Evolutionary conservation across 35 echinoderm and acorn worm species (phyloP).

Genomic region (Heliocidaris erythrogramma): DNA sequence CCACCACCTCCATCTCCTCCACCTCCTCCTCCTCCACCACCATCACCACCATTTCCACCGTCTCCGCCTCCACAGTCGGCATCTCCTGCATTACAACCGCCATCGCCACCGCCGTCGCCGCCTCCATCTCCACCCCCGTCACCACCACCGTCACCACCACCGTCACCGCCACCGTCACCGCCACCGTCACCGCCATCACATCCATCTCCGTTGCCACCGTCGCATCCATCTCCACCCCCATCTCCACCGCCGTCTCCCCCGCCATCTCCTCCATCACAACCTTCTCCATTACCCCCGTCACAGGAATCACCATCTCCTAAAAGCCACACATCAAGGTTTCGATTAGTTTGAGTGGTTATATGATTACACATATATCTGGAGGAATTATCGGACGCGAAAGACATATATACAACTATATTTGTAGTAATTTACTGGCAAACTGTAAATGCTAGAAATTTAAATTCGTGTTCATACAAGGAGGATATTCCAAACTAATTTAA

Average conservation of each 20-base stretch:
- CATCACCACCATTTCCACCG: not conserved
- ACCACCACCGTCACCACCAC: not conserved
- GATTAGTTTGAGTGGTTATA: not conserved
- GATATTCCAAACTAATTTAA: too few relatives aligned
- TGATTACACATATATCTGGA: too few relatives aligned
- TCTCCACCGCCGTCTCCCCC: not conserved
- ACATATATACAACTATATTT: too few relatives aligned
- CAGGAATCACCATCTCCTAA: not conserved
- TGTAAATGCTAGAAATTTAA: too few relatives aligned
- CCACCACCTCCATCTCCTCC: not conserved
- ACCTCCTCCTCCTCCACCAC: not conserved
- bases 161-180: not conserved
- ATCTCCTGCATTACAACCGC: not conserved
- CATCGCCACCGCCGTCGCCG: not conserved
- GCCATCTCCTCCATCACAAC: constrained; percentile 25
- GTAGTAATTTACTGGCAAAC: too few relatives aligned
- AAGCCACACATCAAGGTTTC: not conserved
- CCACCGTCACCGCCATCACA: not conserved
- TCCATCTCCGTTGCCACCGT: not conserved
- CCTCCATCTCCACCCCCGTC: not conserved
- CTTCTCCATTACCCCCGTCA: constrained; percentile 1
- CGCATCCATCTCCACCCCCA: not conserved
- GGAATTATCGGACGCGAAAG: too few relatives aligned
- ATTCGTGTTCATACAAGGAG: too few relatives aligned
- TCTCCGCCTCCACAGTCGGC: not conserved